Conservation (phyloP, 2,888 invertebrate genomes). For the Pseudeuparius sepicola region DNA sequence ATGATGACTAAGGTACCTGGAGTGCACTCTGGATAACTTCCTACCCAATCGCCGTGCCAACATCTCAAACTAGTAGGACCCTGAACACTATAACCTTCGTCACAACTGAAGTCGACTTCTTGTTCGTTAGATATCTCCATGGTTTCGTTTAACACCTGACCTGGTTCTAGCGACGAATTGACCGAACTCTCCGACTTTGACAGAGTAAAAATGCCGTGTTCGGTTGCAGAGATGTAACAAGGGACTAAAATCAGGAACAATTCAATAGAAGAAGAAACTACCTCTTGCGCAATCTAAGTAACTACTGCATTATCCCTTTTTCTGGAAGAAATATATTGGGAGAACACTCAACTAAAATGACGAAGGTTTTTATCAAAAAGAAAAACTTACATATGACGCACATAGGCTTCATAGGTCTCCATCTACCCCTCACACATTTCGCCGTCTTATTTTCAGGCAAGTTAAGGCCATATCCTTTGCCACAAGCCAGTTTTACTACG, state of each 20-base stretch:
- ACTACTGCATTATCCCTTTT: no score
- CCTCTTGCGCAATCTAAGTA: no score
- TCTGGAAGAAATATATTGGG: no score
- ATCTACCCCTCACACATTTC: slow-evolving; percentile 72
- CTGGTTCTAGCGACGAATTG: slow-evolving; percentile 38
- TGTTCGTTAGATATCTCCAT: slow-evolving; percentile 57
- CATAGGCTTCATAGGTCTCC: slow-evolving; percentile 73
- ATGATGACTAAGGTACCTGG: slow-evolving; percentile 54
- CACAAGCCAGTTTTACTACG: slow-evolving; percentile 64
- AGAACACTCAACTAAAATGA: no score
- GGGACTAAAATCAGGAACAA: slow-evolving; percentile 45
- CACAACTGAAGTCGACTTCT: slow-evolving; percentile 66
- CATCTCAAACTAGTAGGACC: slow-evolving; percentile 67
- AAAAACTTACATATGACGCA: slow-evolving; percentile 73
- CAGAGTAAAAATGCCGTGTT: slow-evolving; percentile 57
- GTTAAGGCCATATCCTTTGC: slow-evolving; percentile 67
- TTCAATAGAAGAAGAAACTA: slow-evolving; percentile 7
- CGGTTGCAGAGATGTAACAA: slow-evolving; percentile 58
- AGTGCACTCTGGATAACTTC: slow-evolving; percentile 65
- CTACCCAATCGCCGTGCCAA: slow-evolving; percentile 74
- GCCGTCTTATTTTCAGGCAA: slow-evolving; percentile 63
- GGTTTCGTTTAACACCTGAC: slow-evolving; percentile 48
- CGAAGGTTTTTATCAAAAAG: no score
- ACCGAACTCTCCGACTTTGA: slow-evolving; percentile 36
- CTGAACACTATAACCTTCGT: slow-evolving; percentile 58